Base-by-base conservation (phyloP, 2,888 invertebrate genomes). In the Cerastis leucographa region DNA sequence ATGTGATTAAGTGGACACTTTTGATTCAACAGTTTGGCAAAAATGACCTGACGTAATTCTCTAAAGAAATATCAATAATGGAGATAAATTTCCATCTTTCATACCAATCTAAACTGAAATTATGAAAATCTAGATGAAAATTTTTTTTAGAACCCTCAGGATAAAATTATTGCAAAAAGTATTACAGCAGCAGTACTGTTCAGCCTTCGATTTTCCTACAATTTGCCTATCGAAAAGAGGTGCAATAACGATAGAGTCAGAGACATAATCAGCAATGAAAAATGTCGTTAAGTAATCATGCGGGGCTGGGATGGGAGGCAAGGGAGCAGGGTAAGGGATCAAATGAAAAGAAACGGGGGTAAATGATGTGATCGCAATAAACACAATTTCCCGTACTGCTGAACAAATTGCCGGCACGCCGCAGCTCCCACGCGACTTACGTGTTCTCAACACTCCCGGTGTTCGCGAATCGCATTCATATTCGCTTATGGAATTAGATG, bases 291-390 rank as follows among this genome's bases (percentile, higher is more conserved):
- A 51, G 44, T 65, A 78, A 72, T 71, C 59, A 61, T 74, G 65
- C 68, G 85, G 72, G 74, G 85, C 68, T 76, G 80, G 81, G 80
- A 81, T 74, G 81, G 76, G 76, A 87, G 84, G 85, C 25, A 56
- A 14, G 25, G 74, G 80, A n/a, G 80, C 77, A 86, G 75, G 78
- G 81, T 77, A 86, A 88, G 89, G 88, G 85, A 89, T 87, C 83
- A 84, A 84, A 88, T 88, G 85, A 86, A 88, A 86, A 89, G 88
- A 90, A 89, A 88, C 85, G 88, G 85, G 86, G 87, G 87, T 86
- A 90, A 92, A 91, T 90, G 90, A 92, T 92, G 90, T 90, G 90
- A 92, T 91, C 90, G 88, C 84, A 86, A 88, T 90, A 91, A 92
- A 92, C 89, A 90, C 90, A 90, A 92, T 92, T 93, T 92, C 91